phyloP scores from a whole-genome alignment of 2,797 vertebrate species.

The Sparus aurata region DNA sequence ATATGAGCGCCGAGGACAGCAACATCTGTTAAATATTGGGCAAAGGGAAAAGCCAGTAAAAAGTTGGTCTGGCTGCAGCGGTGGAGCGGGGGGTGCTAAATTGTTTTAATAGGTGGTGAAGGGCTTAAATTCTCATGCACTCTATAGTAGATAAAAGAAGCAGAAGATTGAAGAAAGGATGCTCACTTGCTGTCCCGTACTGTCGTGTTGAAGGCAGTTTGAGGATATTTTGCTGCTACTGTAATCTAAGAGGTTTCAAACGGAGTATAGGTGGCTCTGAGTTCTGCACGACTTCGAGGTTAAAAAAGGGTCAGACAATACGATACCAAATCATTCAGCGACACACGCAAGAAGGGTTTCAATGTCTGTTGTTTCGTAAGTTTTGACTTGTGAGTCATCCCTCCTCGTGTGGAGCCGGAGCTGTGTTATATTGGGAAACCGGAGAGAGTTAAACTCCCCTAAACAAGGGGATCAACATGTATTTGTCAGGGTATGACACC shows the following conservation, averaged over 20 bases:
- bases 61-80: neutral
- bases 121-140: neutral
- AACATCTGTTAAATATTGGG: slow-evolving; percentile 37
- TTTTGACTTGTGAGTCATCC: slow-evolving; percentile 44
- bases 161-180: neutral
- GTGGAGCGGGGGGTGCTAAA: neutral
- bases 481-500: slow-evolving; percentile 83
- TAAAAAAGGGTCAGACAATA: neutral
- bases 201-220: neutral
- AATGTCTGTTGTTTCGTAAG: slow-evolving; percentile 52
- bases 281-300: neutral
- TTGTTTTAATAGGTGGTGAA: slow-evolving; percentile 31
- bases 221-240: neutral
- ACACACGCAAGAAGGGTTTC: slow-evolving; percentile 41
- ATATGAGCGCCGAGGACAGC: slow-evolving; percentile 33
- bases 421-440: slow-evolving; percentile 69
- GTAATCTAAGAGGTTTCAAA: neutral
- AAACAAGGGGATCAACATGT: slow-evolving; percentile 86
- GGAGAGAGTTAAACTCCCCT: slow-evolving; percentile 80
- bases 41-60: slow-evolving; percentile 46
- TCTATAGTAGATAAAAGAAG: neutral
- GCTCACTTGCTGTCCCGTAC: no score
- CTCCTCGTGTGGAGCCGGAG: slow-evolving; percentile 42
- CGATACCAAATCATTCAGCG: neutral
- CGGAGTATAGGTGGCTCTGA: neutral